A percentile compares a stretch with the other conserved stretches of the same genome.
These are phyloP conservation scores for Cephus nigrinus DNA, from an alignment of 2,888 invertebrate species.

Conservation along the genomic window DNA sequence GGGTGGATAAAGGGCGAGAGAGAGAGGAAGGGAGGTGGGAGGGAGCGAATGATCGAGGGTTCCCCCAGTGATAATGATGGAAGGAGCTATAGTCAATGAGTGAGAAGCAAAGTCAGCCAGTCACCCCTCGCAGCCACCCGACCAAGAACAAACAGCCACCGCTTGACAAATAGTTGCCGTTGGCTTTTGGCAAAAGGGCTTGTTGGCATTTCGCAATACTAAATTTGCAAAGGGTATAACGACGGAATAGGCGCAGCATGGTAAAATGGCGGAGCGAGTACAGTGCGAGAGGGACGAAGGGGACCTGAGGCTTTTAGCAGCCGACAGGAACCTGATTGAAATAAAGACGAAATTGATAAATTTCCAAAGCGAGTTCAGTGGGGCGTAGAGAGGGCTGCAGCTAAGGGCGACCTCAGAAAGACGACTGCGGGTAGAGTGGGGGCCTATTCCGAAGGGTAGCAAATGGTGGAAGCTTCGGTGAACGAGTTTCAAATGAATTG, in stretches of 20 bases:
- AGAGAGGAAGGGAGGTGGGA: neutral
- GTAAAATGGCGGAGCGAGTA: neutral
- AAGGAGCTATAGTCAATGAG: neutral
- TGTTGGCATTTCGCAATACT: neutral
- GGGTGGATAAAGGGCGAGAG: neutral
- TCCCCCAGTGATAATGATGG: neutral
- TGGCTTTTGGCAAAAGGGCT: neutral
- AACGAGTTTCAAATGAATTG: conserved; percentile 27
- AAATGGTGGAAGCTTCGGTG: conserved; percentile 2
- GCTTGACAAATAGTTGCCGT: conserved; percentile 14
- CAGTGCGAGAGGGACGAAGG: neutral
- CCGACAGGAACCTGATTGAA: conserved; percentile 17
- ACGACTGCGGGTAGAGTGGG: conserved; percentile 2
- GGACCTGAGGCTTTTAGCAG: neutral
- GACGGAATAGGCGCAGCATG: neutral
- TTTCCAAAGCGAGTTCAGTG: conserved; percentile 5
- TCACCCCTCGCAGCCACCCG: neutral
- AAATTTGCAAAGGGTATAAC: neutral
- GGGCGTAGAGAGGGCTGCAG: conserved; percentile 2
- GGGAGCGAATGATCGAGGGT: neutral
- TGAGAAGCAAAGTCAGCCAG: neutral
- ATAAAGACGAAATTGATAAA: conserved; percentile 22
- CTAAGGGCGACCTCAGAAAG: neutral
- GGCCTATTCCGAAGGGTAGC: conserved; percentile 8
- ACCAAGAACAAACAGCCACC: conserved; percentile 13